phyloP scores from a whole-genome alignment of 2,797 vertebrate genomes.

The Sebastiscus tertius region DNA sequence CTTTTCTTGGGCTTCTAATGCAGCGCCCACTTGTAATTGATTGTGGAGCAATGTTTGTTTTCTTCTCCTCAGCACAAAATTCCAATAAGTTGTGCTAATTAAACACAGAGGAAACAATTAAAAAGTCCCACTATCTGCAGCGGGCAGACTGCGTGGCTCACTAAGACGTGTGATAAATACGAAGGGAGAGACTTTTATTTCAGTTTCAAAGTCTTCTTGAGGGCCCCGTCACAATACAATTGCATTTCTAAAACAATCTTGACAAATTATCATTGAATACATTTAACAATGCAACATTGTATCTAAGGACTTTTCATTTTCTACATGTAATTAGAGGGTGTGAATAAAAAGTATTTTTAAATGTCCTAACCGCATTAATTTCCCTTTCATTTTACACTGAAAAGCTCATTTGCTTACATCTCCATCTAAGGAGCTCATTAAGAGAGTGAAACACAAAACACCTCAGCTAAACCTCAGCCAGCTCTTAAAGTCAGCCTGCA shows the following conservation, averaged over 20 bases:
- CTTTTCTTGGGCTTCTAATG: conserved; percentile 26
- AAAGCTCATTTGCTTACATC: background rate
- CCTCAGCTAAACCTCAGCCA: background rate
- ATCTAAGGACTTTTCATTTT: background rate
- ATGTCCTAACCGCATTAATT: conserved; percentile 13
- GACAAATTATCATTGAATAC: conserved; percentile 28
- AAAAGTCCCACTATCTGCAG: conserved; percentile 74
- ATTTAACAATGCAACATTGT: conserved; percentile 6
- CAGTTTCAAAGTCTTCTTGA: conserved; percentile 60
- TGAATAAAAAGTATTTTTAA: conserved; percentile 18
- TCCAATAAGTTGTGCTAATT: conserved; percentile 76
- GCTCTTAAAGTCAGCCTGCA: conserved; percentile 4
- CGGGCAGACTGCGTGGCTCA: conserved; percentile 61
- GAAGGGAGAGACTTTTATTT: conserved; percentile 49
- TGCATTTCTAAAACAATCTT: conserved; percentile 14
- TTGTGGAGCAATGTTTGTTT: conserved; percentile 59
- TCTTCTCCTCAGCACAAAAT: conserved; percentile 64
- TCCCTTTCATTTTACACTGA: conserved; percentile 8
- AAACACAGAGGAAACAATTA: conserved; percentile 79
- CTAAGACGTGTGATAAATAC: conserved; percentile 55
- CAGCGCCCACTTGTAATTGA: conserved; percentile 46
- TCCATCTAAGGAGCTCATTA: conserved; percentile 3
- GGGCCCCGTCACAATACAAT: conserved; percentile 3
- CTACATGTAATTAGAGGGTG: conserved; percentile 12
- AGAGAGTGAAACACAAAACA: background rate